Conservation (phyloP, 2,113 vertebrate species). For the Nymphicus hollandicus region DNA sequence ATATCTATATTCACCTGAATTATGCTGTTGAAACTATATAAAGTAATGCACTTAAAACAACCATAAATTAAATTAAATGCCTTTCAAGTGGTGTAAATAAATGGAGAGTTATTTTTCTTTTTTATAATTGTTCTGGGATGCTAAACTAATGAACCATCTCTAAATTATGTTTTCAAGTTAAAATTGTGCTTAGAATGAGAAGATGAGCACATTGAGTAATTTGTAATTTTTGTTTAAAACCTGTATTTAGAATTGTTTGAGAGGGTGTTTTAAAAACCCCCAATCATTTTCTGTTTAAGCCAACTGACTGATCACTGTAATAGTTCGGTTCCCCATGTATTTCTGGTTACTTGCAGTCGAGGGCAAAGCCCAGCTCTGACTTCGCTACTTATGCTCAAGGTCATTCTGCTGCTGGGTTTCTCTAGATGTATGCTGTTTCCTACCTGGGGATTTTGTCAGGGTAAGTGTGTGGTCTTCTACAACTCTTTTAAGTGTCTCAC, state of each 20-base stretch:
- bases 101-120: background rate
- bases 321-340: background rate
- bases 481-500: background rate
- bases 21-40: background rate
- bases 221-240: background rate
- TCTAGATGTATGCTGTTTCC: background rate
- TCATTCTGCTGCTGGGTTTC: background rate
- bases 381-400: background rate
- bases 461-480: background rate
- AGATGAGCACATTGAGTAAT: background rate
- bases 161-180: background rate
- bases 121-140: background rate
- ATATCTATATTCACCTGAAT: background rate
- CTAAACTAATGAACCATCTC: background rate
- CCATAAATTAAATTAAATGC: background rate
- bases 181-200: background rate
- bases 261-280: fast-evolving
- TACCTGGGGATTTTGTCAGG: background rate
- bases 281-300: background rate
- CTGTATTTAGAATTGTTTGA: background rate
- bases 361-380: background rate
- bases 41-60: background rate
- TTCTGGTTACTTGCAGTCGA: background rate
- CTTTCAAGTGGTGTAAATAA: background rate
- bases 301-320: background rate